A percentile compares a stretch with the other conserved stretches of the same genome.
Evolutionary conservation across 2,888 invertebrate genomes (phyloP).

Genomic region (Plusia festucae): DNA sequence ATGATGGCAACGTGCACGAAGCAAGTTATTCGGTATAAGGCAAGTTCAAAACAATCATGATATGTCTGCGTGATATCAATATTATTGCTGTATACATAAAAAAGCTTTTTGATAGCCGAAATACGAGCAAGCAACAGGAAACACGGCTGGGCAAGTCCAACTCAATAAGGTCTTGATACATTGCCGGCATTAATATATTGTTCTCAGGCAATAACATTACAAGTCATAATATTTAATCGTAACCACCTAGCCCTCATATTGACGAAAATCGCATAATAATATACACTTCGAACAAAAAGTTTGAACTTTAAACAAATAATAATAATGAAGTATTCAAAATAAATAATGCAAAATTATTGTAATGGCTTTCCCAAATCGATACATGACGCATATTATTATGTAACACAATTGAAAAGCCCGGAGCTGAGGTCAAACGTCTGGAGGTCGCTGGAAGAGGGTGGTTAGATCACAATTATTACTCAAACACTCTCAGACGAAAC

Average conservation of each 20-base stretch:
- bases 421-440: slow-evolving; percentile 78
- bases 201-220: too few species aligned
- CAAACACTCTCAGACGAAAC: slow-evolving; percentile 30
- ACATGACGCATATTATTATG: slow-evolving; percentile 57
- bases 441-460: slow-evolving; percentile 77
- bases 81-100: background rate
- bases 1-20: background rate
- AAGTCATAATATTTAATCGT: too few species aligned
- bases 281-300: background rate
- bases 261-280: too few species aligned
- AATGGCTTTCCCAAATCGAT: slow-evolving; percentile 63
- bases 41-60: background rate
- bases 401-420: slow-evolving; percentile 51
- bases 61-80: background rate
- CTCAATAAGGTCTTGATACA: too few species aligned
- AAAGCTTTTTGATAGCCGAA: background rate
- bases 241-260: too few species aligned
- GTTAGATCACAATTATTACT: slow-evolving; percentile 42
- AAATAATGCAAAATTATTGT: slow-evolving; percentile 56
- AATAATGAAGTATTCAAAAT: slow-evolving; percentile 24
- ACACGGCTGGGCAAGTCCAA: too few species aligned
- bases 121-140: too few species aligned
- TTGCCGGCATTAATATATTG: too few species aligned
- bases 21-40: background rate
- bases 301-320: slow-evolving; percentile 10